These are phyloP conservation scores for Pyrocephalus nanus DNA, from an alignment of 2,797 vertebrate genomes.

Conservation along the genomic window DNA sequence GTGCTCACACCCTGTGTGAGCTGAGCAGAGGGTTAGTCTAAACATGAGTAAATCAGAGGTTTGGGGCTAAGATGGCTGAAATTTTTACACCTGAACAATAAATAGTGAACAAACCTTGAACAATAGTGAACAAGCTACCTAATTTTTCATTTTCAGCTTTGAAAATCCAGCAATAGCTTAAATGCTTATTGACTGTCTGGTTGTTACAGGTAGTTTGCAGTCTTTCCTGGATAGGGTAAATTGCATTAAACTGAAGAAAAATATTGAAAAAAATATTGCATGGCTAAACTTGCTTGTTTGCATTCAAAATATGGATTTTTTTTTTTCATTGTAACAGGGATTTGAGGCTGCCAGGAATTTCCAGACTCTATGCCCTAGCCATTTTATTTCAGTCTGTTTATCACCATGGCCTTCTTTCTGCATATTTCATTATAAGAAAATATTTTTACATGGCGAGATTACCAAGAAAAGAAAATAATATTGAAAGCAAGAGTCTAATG, in stretches of 20 bases:
- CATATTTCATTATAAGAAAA: neutral
- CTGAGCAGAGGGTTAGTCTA: neutral
- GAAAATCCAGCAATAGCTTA: neutral
- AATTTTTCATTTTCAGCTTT: conserved; percentile 12
- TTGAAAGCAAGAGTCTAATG: neutral
- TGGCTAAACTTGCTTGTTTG: neutral
- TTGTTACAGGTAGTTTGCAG: neutral
- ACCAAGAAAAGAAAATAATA: neutral
- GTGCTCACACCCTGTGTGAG: neutral
- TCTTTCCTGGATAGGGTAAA: conserved; percentile 20
- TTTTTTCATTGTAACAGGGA: neutral
- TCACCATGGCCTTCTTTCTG: neutral
- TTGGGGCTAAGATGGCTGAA: neutral
- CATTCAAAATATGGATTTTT: neutral
- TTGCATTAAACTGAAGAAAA: conserved; percentile 21
- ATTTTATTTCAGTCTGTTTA: neutral
- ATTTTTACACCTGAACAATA: neutral
- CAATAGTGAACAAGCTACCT: neutral
- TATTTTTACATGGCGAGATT: neutral
- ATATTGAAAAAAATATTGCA: neutral
- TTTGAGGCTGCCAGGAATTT: conserved; percentile 34
- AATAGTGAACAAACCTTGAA: neutral
- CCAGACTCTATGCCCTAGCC: neutral
- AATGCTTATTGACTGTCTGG: neutral
- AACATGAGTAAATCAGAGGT: neutral